A percentile compares a stretch with the other conserved stretches of the same genome.
Evolutionary conservation across 2,888 invertebrate genomes (phyloP).

Genomic region (Euspilapteryx auroguttella): DNA sequence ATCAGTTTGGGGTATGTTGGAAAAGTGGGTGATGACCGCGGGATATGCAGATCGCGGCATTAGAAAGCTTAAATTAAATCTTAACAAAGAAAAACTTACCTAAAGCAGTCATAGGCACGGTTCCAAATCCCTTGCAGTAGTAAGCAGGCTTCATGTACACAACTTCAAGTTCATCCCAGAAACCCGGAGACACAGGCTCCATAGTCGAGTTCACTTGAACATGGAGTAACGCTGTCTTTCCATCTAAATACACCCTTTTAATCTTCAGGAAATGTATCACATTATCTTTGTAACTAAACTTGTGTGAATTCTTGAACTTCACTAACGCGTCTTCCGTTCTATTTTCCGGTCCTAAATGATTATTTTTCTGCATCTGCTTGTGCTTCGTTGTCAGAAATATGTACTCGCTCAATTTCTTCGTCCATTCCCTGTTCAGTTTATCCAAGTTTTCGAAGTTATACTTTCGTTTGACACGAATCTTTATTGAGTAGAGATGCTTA

Average conservation of each 20-base stretch:
- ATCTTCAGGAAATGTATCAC: conserved; percentile 13
- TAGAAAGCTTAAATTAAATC: too few relatives aligned
- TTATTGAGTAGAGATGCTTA: conserved; percentile 24
- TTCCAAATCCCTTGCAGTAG: conserved; percentile 19
- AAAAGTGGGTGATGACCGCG: too few relatives aligned
- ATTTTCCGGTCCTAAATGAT: conserved; percentile 9
- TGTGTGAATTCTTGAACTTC: conserved; percentile 14
- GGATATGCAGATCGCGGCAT: too few relatives aligned
- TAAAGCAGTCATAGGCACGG: conserved; percentile 15
- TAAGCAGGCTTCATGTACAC: conserved; percentile 26
- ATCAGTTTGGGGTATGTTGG: too few relatives aligned
- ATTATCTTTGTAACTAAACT: conserved; percentile 14
- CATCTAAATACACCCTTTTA: conserved; percentile 29
- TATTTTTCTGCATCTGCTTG: conserved; percentile 14
- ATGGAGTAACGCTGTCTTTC: conserved; percentile 25
- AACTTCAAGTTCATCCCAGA: conserved; percentile 24
- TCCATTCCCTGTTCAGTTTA: conserved; percentile 16
- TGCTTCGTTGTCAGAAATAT: conserved; percentile 30
- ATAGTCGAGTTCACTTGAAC: conserved; percentile 21
- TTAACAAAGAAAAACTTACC: too few relatives aligned
- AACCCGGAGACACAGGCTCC: conserved; percentile 20
- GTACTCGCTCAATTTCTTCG: conserved; percentile 26
- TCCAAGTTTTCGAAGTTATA: conserved; percentile 12
- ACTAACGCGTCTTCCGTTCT: conserved; percentile 14
- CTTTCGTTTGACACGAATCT: conserved; percentile 16